A percentile compares a stretch with the other conserved stretches of the same genome.
Evolutionary conservation across 2,797 vertebrate species (phyloP).

Genomic region (Chloroceryle amazona): DNA sequence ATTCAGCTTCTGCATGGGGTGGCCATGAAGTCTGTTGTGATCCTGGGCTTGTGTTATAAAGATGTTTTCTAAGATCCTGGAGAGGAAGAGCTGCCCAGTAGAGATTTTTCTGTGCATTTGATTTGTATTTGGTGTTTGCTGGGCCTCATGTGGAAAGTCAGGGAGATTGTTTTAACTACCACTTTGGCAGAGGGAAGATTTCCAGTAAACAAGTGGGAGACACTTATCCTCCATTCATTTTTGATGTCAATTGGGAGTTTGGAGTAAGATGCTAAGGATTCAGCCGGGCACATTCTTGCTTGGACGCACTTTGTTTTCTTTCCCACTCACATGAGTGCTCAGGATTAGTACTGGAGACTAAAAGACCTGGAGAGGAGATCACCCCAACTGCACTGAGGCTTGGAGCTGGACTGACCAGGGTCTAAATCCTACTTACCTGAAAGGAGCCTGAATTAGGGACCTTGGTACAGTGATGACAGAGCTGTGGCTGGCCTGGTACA

Average conservation of each 20-base stretch:
- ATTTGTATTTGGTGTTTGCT: neutral
- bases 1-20: neutral
- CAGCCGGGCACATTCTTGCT: neutral
- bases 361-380: neutral
- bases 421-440: neutral
- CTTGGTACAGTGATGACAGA: fast-evolving
- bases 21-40: neutral
- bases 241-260: neutral
- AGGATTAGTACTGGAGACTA: neutral
- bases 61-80: neutral
- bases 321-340: neutral
- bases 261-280: neutral
- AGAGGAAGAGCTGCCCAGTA: neutral
- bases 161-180: neutral
- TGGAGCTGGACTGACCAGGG: neutral
- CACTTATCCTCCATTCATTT: neutral
- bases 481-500: neutral
- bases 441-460: neutral
- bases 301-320: neutral
- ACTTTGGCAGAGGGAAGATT: neutral
- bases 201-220: neutral
- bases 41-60: neutral
- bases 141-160: neutral
- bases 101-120: neutral
- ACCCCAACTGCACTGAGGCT: neutral